Percentiles rank a stretch among this genome's conserved stretches.
Conservation (phyloP, 2,888 invertebrate species). For the Drosophila austrosaltans region DNA sequence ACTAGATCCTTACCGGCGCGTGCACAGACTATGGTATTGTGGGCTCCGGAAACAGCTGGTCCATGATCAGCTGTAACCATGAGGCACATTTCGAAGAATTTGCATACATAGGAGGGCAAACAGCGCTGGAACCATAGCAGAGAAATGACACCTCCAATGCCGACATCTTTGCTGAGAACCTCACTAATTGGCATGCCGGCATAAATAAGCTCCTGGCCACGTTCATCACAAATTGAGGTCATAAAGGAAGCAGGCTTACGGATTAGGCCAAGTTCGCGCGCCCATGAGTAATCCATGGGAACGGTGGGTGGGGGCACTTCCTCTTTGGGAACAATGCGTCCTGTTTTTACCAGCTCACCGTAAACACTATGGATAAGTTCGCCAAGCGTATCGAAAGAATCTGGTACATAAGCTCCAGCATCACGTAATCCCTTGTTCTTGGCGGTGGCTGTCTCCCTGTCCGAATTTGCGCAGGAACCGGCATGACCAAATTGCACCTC, state of each 20-base stretch:
- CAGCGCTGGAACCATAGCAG: slow-evolving; percentile 99
- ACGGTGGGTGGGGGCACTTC: slow-evolving; percentile 99
- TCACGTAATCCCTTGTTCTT: slow-evolving; percentile 94
- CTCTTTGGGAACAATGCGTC: slow-evolving; percentile 92
- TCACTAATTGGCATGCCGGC: slow-evolving; percentile 96
- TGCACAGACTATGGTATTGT: slow-evolving; percentile 99
- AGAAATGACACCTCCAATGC: slow-evolving; percentile 98
- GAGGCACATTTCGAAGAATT: slow-evolving; percentile 99
- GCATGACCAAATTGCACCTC: slow-evolving; percentile 99
- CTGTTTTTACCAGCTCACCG: slow-evolving; percentile 89
- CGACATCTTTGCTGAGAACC: slow-evolving; percentile 96
- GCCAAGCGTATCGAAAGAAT: slow-evolving; percentile 96
- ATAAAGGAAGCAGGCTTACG: slow-evolving; percentile 99
- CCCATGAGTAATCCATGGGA: slow-evolving; percentile 99
- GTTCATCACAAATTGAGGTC: slow-evolving; percentile 99
- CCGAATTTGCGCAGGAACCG: slow-evolving; percentile 98
- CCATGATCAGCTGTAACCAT: slow-evolving; percentile 99
- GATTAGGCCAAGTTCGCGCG: slow-evolving; percentile 96
- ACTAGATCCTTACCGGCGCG: slow-evolving; percentile 98
- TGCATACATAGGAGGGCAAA: slow-evolving; percentile 95
- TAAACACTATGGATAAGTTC: slow-evolving; percentile 91
- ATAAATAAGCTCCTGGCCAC: slow-evolving; percentile 98
- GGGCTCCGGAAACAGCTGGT: slow-evolving; percentile 99
- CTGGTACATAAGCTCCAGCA: slow-evolving; percentile 95
- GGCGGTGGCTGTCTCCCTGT: slow-evolving; percentile 94